A percentile compares a stretch with the other conserved stretches of the same genome.
Conservation (phyloP, 1,140 invertebrate species). For the Diploscapter pachys region DNA sequence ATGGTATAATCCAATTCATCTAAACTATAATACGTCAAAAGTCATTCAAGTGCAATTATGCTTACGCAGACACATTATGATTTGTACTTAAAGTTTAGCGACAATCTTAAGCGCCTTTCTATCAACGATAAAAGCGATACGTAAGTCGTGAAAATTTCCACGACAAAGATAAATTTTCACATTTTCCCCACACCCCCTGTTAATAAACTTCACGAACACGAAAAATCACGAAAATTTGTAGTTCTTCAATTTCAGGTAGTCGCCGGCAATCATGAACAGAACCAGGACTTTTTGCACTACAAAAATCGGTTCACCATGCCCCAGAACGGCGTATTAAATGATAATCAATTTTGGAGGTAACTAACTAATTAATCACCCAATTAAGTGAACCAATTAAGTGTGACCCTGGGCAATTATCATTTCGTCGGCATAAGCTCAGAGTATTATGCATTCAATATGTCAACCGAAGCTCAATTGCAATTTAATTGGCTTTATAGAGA, state of each 20-base stretch:
- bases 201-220: no score
- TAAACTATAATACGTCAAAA: no score
- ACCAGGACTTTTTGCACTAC: conserved; percentile 47
- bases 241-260: conserved; percentile 7
- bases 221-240: no score
- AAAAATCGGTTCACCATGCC: conserved; percentile 49
- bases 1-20: conserved; percentile 70
- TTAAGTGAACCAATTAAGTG: conserved; percentile 49
- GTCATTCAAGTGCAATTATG: no score
- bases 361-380: conserved; percentile 21
- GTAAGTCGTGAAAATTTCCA: no score
- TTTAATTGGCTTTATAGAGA: conserved; percentile 84
- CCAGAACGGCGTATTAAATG: conserved; percentile 16
- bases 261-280: conserved; percentile 82
- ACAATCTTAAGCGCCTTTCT: no score
- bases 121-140: no score
- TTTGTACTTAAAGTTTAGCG: no score
- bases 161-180: no score
- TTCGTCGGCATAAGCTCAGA: conserved; percentile 88
- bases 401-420: conserved; percentile 82
- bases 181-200: no score
- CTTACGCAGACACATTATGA: no score
- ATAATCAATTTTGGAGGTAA: conserved; percentile 31
- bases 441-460: conserved; percentile 82
- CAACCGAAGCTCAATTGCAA: conserved; percentile 80